phyloP scores from a whole-genome alignment of 2,797 vertebrate genomes.

The Gallinago stenura region DNA sequence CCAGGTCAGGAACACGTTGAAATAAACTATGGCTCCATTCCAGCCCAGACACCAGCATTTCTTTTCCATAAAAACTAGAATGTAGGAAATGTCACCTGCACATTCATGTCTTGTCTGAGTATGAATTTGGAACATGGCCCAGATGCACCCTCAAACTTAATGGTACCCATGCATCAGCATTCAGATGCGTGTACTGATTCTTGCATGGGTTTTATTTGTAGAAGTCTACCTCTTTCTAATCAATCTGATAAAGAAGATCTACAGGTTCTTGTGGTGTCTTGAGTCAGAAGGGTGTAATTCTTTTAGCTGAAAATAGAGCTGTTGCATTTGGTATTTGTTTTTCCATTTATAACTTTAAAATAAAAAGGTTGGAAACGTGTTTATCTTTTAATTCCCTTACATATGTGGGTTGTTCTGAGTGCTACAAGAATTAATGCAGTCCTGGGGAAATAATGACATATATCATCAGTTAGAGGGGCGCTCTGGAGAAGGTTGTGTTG shows the following conservation, averaged over 20 bases:
- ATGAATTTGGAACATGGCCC: not conserved
- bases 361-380: not conserved
- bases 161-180: not conserved
- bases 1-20: not conserved
- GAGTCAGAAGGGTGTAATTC: not conserved
- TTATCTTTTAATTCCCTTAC: not conserved
- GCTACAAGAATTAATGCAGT: not conserved
- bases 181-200: not conserved
- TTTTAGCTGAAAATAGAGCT: not conserved
- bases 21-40: not conserved
- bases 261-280: not conserved
- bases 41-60: not conserved
- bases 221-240: not conserved
- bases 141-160: not conserved
- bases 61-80: not conserved
- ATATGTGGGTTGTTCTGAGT: not conserved
- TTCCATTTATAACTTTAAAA: not conserved
- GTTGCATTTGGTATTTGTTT: not conserved
- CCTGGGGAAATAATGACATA: not conserved
- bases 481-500: not conserved
- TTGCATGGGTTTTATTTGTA: not conserved
- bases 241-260: not conserved
- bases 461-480: not conserved
- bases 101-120: fast-evolving
- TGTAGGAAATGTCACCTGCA: not conserved